These are phyloP conservation scores for Rhyzopertha dominica DNA, from an alignment of 1,140 invertebrate genomes.

Conservation along the genomic window DNA sequence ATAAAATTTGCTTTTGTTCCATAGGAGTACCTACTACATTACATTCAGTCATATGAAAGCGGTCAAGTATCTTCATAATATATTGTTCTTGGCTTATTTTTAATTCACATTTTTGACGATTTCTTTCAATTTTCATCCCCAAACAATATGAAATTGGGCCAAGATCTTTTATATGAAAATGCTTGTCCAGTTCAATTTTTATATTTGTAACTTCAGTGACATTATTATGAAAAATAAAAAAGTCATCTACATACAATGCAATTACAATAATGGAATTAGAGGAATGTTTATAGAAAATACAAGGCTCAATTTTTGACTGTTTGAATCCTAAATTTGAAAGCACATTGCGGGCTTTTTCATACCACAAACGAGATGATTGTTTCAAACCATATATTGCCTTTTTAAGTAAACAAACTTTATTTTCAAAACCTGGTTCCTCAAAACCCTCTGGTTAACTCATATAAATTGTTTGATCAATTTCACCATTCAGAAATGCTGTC, in stretches of 20 bases:
- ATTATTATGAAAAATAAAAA: slow-evolving; percentile 37
- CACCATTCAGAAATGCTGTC: slow-evolving; percentile 45
- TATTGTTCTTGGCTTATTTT: slow-evolving; percentile 38
- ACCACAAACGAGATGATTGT: slow-evolving; percentile 45
- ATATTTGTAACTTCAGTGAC: slow-evolving; percentile 18
- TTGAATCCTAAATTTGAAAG: slow-evolving; percentile 30
- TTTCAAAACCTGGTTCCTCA: slow-evolving; percentile 24
- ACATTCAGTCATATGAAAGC: slow-evolving; percentile 41
- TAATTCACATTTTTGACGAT: slow-evolving; percentile 27
- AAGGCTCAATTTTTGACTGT: slow-evolving; percentile 31
- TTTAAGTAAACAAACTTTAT: slow-evolving; percentile 34
- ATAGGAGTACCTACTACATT: slow-evolving; percentile 36
- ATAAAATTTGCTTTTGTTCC: slow-evolving; percentile 33
- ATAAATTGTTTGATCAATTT: too few relatives aligned
- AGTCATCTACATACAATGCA: slow-evolving; percentile 42
- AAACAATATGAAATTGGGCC: slow-evolving; percentile 33
- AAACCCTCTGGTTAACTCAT: slow-evolving; percentile 41
- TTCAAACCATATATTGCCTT: slow-evolving; percentile 47
- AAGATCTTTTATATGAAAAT: slow-evolving; percentile 37
- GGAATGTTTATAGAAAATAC: slow-evolving; percentile 35
- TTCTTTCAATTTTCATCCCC: slow-evolving; percentile 40
- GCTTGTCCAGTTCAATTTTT: slow-evolving; percentile 22
- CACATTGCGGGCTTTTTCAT: slow-evolving; percentile 34
- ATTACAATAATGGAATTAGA: slow-evolving; percentile 28
- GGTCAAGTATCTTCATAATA: slow-evolving; percentile 37